phyloP scores from a whole-genome alignment of 1,140 invertebrate genomes.

The Samia ricini region DNA sequence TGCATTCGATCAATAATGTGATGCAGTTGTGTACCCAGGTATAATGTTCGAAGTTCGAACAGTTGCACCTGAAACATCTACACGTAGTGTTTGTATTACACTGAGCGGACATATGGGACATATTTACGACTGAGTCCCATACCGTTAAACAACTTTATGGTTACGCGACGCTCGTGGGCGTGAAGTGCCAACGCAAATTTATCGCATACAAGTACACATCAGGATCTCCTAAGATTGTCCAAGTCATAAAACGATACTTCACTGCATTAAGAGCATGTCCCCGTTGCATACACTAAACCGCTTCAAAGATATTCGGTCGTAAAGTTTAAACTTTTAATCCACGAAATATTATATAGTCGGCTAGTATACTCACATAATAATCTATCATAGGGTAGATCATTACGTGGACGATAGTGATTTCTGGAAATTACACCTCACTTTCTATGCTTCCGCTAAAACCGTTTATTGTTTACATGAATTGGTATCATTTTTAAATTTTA shows the following conservation, averaged over 20 bases:
- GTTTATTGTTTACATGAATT: too few species aligned
- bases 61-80: neutral
- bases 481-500: too few species aligned
- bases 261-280: slow-evolving; percentile 23
- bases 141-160: slow-evolving; percentile 40
- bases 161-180: slow-evolving; percentile 48
- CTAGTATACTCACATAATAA: neutral
- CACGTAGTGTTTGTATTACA: neutral
- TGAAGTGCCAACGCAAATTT: slow-evolving; percentile 45
- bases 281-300: neutral
- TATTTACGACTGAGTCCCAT: slow-evolving; percentile 3
- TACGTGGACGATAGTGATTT: too few species aligned
- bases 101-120: neutral
- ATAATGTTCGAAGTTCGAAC: neutral
- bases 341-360: neutral
- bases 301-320: slow-evolving; percentile 25
- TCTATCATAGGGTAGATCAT: too few species aligned
- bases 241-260: slow-evolving; percentile 48
- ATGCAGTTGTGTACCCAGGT: neutral
- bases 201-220: slow-evolving; percentile 35
- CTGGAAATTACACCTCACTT: too few species aligned
- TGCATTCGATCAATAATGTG: neutral
- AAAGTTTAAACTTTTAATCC: slow-evolving; percentile 32
- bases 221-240: slow-evolving; percentile 29
- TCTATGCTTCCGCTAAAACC: too few species aligned